These are phyloP conservation scores for Cheirogaleus major DNA, from an alignment of 2,797 vertebrate species.

Conservation along the genomic window DNA sequence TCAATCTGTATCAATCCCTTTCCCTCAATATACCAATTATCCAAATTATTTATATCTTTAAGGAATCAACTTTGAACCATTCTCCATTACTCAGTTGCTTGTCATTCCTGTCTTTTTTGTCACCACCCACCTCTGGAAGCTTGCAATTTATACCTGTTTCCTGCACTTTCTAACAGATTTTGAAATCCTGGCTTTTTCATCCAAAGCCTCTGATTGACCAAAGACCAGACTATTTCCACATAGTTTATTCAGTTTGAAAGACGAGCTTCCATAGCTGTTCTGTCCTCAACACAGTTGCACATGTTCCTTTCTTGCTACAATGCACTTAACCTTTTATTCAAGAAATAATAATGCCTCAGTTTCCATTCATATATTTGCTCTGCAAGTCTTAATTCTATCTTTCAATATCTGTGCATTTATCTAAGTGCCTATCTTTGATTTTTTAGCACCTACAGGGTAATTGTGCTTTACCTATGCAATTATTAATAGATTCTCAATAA, in stretches of 20 bases:
- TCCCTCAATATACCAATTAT: neutral
- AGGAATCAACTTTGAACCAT: neutral
- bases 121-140: neutral
- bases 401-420: neutral
- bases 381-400: neutral
- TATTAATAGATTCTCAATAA: neutral
- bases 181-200: slow-evolving; percentile 69
- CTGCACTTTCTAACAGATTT: slow-evolving; percentile 72
- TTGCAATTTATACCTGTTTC: slow-evolving; percentile 37
- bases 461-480: neutral
- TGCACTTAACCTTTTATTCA: neutral
- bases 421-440: neutral
- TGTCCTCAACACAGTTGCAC: neutral
- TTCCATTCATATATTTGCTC: neutral
- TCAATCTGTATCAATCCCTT: neutral
- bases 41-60: neutral
- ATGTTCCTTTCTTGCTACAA: neutral
- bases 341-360: neutral
- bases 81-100: neutral
- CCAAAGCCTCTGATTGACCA: slow-evolving; percentile 46
- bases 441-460: neutral
- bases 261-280: neutral
- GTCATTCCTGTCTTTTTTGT: neutral
- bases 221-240: slow-evolving; percentile 70
- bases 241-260: slow-evolving; percentile 53